Conservation (phyloP, 1,140 invertebrate genomes). For the Heliconius hermathena region DNA sequence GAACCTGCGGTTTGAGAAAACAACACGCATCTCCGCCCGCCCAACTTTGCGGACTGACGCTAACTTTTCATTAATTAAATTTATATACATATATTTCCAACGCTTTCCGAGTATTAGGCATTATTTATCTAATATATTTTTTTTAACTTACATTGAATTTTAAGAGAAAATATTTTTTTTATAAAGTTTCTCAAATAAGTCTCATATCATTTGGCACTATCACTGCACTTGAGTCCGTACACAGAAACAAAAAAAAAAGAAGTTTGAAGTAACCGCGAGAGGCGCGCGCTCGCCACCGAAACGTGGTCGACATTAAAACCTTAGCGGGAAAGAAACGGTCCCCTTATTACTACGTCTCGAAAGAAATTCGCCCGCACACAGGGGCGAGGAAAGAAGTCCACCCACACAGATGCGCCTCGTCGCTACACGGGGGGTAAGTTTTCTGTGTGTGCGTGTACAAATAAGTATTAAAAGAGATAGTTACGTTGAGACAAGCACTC, state of each 20-base stretch:
- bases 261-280: slow-evolving; percentile 68
- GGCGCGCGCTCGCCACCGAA: slow-evolving; percentile 78
- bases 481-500: slow-evolving; percentile 64
- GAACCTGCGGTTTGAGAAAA: slow-evolving; percentile 76
- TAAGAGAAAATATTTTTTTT: not conserved
- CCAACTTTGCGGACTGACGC: slow-evolving; percentile 57
- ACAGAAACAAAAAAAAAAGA: slow-evolving; percentile 70
- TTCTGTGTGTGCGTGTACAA: slow-evolving; percentile 66
- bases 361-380: slow-evolving; percentile 80
- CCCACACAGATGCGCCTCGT: slow-evolving; percentile 63
- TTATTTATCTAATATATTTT: not conserved
- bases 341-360: slow-evolving; percentile 82
- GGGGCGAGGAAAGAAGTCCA: slow-evolving; percentile 73
- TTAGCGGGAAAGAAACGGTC: slow-evolving; percentile 81
- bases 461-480: slow-evolving; percentile 80
- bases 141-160: slow-evolving; percentile 42
- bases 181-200: slow-evolving; percentile 31
- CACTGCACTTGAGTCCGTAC: slow-evolving; percentile 61
- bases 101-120: not conserved
- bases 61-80: slow-evolving; percentile 73
- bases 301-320: slow-evolving; percentile 81
- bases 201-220: slow-evolving; percentile 47
- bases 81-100: not conserved
- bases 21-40: slow-evolving; percentile 60
- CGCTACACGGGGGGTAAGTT: slow-evolving; percentile 60